phyloP scores from a whole-genome alignment of 2,113 vertebrate genomes.

The Rhodinocichla rosea region DNA sequence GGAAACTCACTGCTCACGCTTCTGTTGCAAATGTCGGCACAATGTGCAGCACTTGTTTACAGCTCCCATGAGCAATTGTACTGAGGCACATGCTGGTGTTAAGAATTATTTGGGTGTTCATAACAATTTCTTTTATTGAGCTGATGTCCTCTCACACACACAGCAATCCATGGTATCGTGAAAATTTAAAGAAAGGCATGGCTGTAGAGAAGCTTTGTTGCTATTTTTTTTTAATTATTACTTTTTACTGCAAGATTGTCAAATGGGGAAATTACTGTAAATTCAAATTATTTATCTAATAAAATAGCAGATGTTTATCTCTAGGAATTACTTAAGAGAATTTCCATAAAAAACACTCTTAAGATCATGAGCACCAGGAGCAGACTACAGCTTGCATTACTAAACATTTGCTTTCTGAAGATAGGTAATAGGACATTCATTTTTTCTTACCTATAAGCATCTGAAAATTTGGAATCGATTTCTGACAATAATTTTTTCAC shows the following conservation, averaged over 20 bases:
- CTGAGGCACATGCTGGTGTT: background rate
- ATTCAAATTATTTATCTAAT: conserved; percentile 62
- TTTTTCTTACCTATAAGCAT: background rate
- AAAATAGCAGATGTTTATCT: conserved; percentile 52
- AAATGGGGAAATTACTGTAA: background rate
- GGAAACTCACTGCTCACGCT: background rate
- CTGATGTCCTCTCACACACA: background rate
- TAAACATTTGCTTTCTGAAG: background rate
- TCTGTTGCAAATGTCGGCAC: background rate
- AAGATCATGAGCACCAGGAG: background rate
- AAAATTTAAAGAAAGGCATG: background rate
- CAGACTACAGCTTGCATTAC: background rate
- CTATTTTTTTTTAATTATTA: background rate
- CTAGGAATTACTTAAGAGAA: conserved; percentile 30
- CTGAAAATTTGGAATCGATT: background rate
- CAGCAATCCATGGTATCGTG: background rate
- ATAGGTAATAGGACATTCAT: background rate
- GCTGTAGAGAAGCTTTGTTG: background rate
- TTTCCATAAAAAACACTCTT: background rate
- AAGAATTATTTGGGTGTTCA: background rate
- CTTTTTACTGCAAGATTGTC: background rate
- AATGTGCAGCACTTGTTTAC: conserved; percentile 21
- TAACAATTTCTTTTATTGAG: background rate
- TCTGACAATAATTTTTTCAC: conserved; percentile 20
- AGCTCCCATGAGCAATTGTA: background rate